Evolutionary conservation across 2,888 invertebrate genomes (phyloP), one percentile per base, ranked within the genome.

Genomic region (Protophormia terraenovae): DNA sequence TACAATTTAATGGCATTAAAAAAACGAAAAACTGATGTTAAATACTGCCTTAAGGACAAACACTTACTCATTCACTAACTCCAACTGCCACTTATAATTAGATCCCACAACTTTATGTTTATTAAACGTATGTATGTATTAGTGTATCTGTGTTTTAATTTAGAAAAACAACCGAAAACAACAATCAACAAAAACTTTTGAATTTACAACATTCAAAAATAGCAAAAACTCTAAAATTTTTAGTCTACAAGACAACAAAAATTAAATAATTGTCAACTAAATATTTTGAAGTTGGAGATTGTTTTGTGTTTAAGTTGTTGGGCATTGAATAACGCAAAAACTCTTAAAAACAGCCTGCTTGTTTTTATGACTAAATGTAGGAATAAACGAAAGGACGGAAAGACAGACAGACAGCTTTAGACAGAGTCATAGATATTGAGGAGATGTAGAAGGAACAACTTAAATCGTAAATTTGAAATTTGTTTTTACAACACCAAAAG

Each of bases 21-120:
- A n/a, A n/a, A n/a, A n/a, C n/a, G n/a, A n/a, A n/a, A 85, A 82
- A 79, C 78, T 75, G 78, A 75, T 64, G 80, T 60, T 85, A 82
- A 85, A 85, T 58, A 71, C 82, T 53, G 85, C 82, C 78, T 82
- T 27, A 79, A 82, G 85, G 85, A 82, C 81, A 50, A 19, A 50
- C 47, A 41, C 32, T 35, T 14, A n/a, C 22, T 29, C 41, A 71
- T 64, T 55, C 35, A 10, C 35, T 73, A 16, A 50, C 32, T 19
- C n/a, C 50, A 62, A 69, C 50, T 62, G 69, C 50, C 78, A 78
- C 69, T 72, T 81, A 78, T 66, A 82, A 79, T 82, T 79, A 71
- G 75, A 82, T 85, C 19, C 82, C 85, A 82, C 69, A 78, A 82
- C 60, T 67, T 67, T 73, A 38, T 66, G 72, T 50, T 24, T 53